Evolutionary conservation across 2,797 vertebrate species (phyloP).

Genomic region (Artibeus lituratus): DNA sequence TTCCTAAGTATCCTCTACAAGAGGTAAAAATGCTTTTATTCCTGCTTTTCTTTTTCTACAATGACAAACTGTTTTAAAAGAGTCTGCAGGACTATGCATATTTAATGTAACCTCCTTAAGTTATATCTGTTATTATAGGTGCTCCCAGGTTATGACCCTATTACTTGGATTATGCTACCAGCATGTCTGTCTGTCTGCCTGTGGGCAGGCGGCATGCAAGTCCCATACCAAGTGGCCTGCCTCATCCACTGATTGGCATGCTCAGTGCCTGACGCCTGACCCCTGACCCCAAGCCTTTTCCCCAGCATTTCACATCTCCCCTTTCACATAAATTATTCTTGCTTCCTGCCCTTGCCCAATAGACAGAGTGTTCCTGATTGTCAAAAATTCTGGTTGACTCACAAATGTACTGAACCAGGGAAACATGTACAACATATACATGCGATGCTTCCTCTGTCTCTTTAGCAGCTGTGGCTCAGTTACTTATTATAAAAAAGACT

Average conservation of each 20-base stretch:
- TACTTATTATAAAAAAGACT: background rate
- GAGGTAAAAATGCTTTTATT: background rate
- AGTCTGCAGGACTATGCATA: background rate
- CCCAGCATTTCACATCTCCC: background rate
- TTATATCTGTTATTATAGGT: background rate
- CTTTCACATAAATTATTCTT: background rate
- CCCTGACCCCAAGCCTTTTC: background rate
- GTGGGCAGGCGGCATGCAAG: background rate
- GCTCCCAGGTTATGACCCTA: background rate
- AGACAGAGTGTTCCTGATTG: background rate
- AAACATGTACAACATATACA: background rate
- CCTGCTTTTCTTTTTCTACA: background rate
- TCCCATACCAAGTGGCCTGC: background rate
- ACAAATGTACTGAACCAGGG: background rate
- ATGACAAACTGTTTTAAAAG: background rate
- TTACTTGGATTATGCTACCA: too few relatives aligned
- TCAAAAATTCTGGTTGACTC: background rate
- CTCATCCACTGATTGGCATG: background rate
- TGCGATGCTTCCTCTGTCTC: background rate
- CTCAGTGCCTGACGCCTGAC: background rate
- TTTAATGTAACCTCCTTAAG: background rate
- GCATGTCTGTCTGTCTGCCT: accelerated
- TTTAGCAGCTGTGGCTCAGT: background rate
- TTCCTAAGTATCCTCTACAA: background rate
- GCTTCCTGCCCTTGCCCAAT: background rate